Evolutionary conservation across 2,888 invertebrate species (phyloP).

Genomic region (Imbricaverruca yamaguchii): DNA sequence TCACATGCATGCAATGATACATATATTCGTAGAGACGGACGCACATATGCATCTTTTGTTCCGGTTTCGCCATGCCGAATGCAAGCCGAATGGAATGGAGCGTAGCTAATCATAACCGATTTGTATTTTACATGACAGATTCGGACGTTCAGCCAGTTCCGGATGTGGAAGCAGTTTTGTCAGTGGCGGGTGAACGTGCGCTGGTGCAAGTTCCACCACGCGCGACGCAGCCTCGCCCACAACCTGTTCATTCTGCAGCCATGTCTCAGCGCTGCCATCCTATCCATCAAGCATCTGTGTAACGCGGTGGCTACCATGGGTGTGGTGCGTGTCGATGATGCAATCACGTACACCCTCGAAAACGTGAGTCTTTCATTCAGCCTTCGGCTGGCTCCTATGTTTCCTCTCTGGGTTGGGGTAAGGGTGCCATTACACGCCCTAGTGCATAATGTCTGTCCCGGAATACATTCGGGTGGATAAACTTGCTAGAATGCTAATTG

Average conservation of each 20-base stretch:
- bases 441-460: too few species aligned
- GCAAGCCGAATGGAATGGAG: too few species aligned
- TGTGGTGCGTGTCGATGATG: conserved; percentile 31
- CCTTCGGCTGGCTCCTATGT: too few species aligned
- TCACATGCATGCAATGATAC: too few species aligned
- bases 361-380: conserved; percentile 28
- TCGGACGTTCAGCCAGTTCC: conserved; percentile 41
- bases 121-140: conserved; percentile 37
- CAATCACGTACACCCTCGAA: conserved; percentile 31
- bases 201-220: conserved; percentile 56
- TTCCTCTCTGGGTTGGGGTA: too few species aligned
- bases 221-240: conserved; percentile 53
- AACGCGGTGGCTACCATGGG: conserved; percentile 43
- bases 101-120: too few species aligned
- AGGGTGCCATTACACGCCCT: too few species aligned
- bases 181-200: conserved; percentile 68
- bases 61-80: too few species aligned
- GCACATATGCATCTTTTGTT: too few species aligned
- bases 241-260: conserved; percentile 67
- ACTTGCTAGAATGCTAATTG: too few species aligned
- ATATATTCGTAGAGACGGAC: too few species aligned
- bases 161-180: conserved; percentile 59
- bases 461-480: too few species aligned
- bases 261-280: conserved; percentile 59
- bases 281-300: conserved; percentile 62